Evolutionary conservation across 1,140 invertebrate species (phyloP), one percentile per base, ranked within the genome.

Genomic region (Brachionus sp.): DNA sequence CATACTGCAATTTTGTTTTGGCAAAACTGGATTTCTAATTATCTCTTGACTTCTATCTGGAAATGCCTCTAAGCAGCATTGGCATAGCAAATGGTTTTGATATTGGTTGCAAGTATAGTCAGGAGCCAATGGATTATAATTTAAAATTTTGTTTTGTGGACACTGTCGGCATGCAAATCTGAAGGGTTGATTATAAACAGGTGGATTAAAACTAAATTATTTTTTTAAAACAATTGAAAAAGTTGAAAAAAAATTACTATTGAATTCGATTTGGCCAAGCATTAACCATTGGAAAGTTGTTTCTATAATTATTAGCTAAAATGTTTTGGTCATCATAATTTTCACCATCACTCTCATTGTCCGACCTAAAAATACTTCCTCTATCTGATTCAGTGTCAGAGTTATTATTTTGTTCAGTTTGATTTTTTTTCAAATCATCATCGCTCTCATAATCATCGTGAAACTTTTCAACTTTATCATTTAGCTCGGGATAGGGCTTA

Each of bases 41-140:
- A 42, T 44, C 19, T 85, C 77, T 4, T 42, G 9, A 12, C 86
- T 84, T 70, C 86, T 84, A 64, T 88, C 87, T 6, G 88, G 88
- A 85, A 88, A 86, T 2, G 87, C 86, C 68, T 87, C 85, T 64
- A 88, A 44, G 84, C 88, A 88, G 77, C 88, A 88, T 84, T 86
- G 85, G 84, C 88, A 88, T 42, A 88, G 53, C 1, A 87, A 82
- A 84, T 88, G 88, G 77, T 86, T 87, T 83, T 87, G 86, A 29
- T 83, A 84, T 6, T 46, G 37, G 0, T 19, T 46, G 84, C 87
- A 88, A 0, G 77, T 82, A 84, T 85, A 86, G 3, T 75, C 16
- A 6, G 86, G 86, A 13, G 86, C 46, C 16, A 86, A 85, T 73
- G 85, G 84, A 7, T 37, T 70, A 70, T 35, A 16, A 25, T 75